Evolutionary conservation across 2,113 vertebrate genomes (phyloP), one percentile per base, ranked within the genome.

Genomic region (Carassius carassius): DNA sequence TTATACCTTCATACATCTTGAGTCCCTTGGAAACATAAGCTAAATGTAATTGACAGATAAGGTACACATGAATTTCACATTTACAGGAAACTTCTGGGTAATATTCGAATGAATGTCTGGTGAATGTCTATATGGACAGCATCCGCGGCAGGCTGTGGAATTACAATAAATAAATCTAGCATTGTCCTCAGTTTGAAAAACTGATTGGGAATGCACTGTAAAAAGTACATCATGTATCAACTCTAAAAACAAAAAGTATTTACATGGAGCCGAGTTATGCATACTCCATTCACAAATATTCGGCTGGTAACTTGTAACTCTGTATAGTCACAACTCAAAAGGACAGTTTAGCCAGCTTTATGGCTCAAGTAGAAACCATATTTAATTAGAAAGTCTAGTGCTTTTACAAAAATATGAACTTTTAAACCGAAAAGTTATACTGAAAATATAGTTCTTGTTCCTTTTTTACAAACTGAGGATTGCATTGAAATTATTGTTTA

Each of bases 1-100:
- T 44, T 41, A 19, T n/a, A 79, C 56, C 65, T 73, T 79, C 79
- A 67, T 25, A 54, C 19, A 65, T 78, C 19, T 76, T 82, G 62
- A 3, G 65, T 58, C 16, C 32, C 77, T 4, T 41, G 49, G 35
- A 77, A 81, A 65, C 62, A 75, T 11, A 11, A 9, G 23, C 49
- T 65, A 76, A 47, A 67, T 80, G 35, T 79, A 19, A 58, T 21
- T 44, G 69, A 32, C 25, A 72, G 49, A 70, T 69, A 47, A 72
- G 35, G 44, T 35, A 81, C 63, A 78, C 25, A 67, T 86, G 56
- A 51, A 72, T 41, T 44, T 62, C 54, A 56, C 25, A 16, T 10
- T n/a, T 77, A 23, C 1, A 63, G 21, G 19, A 65, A 25, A 44
- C 16, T 47, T 79, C 77, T 62, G 54, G 77, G 54, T 78, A 19